phyloP scores from a whole-genome alignment of 92 coral and sea anemone species.

The Parazoanthus swiftii region DNA sequence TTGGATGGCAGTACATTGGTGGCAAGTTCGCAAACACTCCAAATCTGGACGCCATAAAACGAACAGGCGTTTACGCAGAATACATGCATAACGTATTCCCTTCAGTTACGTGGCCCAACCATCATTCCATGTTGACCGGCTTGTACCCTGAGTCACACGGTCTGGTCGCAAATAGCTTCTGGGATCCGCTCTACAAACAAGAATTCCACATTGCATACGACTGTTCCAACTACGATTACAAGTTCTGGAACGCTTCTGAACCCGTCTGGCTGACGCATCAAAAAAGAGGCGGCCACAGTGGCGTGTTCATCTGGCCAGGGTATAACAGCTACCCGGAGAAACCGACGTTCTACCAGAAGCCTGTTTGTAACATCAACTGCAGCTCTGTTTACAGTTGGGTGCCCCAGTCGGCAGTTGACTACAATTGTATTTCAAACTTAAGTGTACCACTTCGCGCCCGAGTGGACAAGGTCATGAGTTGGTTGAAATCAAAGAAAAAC shows the following conservation, averaged over 20 bases:
- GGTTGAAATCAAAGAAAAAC: slow-evolving; percentile 62
- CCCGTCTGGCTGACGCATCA: slow-evolving; percentile 94
- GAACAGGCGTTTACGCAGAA: slow-evolving; percentile 73
- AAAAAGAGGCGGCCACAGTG: slow-evolving; percentile 82
- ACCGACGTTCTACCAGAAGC: slow-evolving; percentile 71
- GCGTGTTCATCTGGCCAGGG: slow-evolving; percentile 90
- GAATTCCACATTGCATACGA: slow-evolving; percentile 78
- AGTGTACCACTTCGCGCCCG: slow-evolving; percentile 65
- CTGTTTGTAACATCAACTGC: slow-evolving; percentile 71
- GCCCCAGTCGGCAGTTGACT: slow-evolving; percentile 25
- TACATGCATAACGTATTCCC: slow-evolving; percentile 80
- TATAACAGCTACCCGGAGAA: slow-evolving; percentile 72
- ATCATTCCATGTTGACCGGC: slow-evolving; percentile 82
- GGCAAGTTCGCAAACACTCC: slow-evolving; percentile 73
- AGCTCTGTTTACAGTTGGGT: slow-evolving; percentile 37
- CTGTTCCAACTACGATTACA: slow-evolving; percentile 84
- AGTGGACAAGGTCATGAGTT: slow-evolving; percentile 70
- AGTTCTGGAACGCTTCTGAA: slow-evolving; percentile 83
- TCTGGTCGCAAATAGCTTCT: slow-evolving; percentile 74
- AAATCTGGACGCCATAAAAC: slow-evolving; percentile 66
- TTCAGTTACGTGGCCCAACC: slow-evolving; percentile 93
- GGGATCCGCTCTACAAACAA: slow-evolving; percentile 84
- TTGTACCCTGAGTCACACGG: slow-evolving; percentile 92
- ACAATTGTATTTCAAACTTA: slow-evolving; percentile 63
- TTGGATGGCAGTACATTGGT: slow-evolving; percentile 87